Conservation (phyloP, 2,113 vertebrate species). For the Spilogale gracilis region DNA sequence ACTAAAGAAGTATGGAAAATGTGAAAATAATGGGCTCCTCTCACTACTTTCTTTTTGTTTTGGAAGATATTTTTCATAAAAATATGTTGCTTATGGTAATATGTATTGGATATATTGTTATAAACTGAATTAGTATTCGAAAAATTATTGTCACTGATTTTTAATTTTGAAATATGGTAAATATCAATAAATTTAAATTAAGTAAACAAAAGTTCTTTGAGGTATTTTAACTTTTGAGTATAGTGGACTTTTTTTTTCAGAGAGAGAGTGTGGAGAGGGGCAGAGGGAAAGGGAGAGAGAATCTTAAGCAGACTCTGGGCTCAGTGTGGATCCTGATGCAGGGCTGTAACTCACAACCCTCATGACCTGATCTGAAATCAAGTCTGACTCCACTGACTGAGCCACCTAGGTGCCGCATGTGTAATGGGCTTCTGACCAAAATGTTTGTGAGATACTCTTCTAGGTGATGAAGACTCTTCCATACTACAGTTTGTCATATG, state of each 20-base stretch:
- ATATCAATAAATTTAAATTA: neutral
- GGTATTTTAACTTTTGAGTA: neutral
- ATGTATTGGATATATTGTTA: neutral
- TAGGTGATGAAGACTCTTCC: no score
- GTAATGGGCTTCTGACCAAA: neutral
- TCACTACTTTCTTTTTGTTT: neutral
- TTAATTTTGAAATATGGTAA: neutral
- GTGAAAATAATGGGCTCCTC: neutral
- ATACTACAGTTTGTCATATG: neutral
- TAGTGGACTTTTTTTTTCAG: neutral
- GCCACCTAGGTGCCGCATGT: neutral
- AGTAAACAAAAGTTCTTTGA: neutral
- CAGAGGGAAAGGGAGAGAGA: neutral
- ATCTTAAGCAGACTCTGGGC: neutral
- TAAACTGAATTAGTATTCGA: neutral
- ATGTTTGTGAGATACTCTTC: neutral
- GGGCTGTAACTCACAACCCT: neutral
- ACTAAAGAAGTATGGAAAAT: neutral
- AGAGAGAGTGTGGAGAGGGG: neutral
- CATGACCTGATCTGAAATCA: neutral
- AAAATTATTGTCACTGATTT: neutral
- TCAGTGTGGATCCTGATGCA: neutral
- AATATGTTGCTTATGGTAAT: neutral
- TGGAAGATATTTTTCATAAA: neutral
- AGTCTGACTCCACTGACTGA: neutral